Conservation (phyloP, 2,113 vertebrate genomes). For the Columba janthina region DNA sequence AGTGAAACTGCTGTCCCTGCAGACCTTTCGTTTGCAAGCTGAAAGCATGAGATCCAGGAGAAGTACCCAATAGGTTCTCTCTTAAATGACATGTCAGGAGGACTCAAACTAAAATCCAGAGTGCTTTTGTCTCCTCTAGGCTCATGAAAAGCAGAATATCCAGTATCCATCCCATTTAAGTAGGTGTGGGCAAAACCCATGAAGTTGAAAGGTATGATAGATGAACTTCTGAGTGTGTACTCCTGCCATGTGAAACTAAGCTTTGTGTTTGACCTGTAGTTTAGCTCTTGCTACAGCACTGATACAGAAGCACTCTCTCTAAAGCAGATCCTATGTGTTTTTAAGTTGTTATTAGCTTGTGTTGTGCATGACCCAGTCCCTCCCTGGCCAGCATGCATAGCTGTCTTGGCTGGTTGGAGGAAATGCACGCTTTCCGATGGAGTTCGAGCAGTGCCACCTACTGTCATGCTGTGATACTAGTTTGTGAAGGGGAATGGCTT, state of each 20-base stretch:
- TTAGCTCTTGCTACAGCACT: not conserved
- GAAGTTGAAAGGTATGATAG: not conserved
- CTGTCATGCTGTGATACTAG: rapidly evolving
- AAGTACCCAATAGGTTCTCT: not conserved
- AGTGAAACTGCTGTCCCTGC: not conserved
- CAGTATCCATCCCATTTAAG: not conserved
- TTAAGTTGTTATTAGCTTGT: not conserved
- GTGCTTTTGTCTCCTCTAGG: not conserved
- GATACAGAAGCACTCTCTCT: rapidly evolving
- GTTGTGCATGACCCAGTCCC: rapidly evolving
- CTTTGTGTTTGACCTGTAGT: not conserved
- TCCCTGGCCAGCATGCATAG: rapidly evolving
- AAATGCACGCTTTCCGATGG: rapidly evolving
- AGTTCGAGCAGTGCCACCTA: constrained; percentile 27
- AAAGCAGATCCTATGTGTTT: not conserved
- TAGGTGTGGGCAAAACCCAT: not conserved
- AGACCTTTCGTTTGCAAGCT: not conserved
- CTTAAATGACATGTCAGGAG: not conserved
- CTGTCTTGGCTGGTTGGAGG: not conserved
- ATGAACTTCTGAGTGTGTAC: not conserved
- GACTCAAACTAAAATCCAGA: not conserved
- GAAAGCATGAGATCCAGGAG: rapidly evolving
- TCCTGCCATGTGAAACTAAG: not conserved
- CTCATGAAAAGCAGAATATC: not conserved
- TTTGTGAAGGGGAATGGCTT: not conserved